Evolutionary conservation across 2,888 invertebrate species (phyloP), one percentile per base, ranked within the genome.

Genomic region (Pomacea canaliculata): DNA sequence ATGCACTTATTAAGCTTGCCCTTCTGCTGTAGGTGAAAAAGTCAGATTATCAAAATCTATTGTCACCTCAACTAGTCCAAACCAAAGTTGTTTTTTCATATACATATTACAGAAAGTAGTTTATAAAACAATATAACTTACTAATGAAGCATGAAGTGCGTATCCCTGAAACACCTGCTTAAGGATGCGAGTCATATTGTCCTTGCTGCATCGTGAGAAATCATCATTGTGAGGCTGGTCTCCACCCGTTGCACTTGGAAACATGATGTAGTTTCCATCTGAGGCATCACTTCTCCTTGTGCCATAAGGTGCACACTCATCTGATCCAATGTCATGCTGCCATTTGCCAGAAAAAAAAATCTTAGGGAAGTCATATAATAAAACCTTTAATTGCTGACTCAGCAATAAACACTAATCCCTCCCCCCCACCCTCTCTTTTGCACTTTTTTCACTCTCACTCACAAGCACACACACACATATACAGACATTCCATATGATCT

Each of bases 181-280:
- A 79, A 98, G 93, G 70, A 98, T 97, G 0, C 96, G 96, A 91
- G 96, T 96, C 89, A 98, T 97, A 56, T 78, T 78, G 18, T 60
- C 27, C 96, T 96, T 94, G 85, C 97, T 97, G 92, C 99, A 99
- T 48, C 94, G 93, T 0, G 97, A 97, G 92, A 99, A 99, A 90
- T 96, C 95, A 86, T 97, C 96, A 92, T 99, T 99, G 92, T 99
- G 99, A 18, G 96, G 96, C 76, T 97, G 94, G 92, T 98, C 97
- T 71, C 99, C 99, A 77, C 97, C 96, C 0, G 99, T 99, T 19
- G 99, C 99, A 71, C 97, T 97, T 18, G 98, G 97, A 91, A 98
- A 99, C 99, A 99, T 99, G 87, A 99, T 99, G 92, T 94, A 99
- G 93, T 99, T 99, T 79, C 99, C 99, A 48, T 72, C 51, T 46